These are phyloP conservation scores for Amphiduros pacificus DNA, from an alignment of 2,888 invertebrate genomes.

Conservation along the genomic window DNA sequence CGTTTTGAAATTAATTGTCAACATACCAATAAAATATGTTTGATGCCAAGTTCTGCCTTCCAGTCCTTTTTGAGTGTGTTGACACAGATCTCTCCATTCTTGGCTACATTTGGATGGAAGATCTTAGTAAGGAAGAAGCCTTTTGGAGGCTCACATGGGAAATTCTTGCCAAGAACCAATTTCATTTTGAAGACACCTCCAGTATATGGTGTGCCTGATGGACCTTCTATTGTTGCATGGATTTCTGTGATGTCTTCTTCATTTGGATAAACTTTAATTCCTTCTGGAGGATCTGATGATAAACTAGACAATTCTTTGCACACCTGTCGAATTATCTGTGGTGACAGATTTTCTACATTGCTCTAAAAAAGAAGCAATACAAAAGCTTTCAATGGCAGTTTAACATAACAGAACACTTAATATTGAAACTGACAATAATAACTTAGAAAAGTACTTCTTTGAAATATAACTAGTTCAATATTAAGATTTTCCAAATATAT, in stretches of 20 bases:
- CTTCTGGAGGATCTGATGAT: conserved; percentile 82
- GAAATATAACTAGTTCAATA: too few relatives aligned
- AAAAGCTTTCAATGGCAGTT: too few relatives aligned
- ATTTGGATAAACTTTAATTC: conserved; percentile 84
- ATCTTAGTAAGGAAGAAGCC: conserved; percentile 90
- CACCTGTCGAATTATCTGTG: conserved; percentile 85
- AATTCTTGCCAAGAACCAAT: conserved; percentile 86
- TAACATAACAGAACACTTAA: too few relatives aligned
- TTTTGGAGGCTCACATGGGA: conserved; percentile 89
- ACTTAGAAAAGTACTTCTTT: too few relatives aligned
- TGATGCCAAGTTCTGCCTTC: conserved; percentile 93
- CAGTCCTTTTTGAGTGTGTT: conserved; percentile 95
- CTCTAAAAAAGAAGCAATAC: conserved; percentile 27
- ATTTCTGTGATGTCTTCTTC: conserved; percentile 94
- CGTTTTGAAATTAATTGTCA: too few relatives aligned
- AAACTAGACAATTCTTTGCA: conserved; percentile 86
- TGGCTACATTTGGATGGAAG: conserved; percentile 94
- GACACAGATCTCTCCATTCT: conserved; percentile 92
- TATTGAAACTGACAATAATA: too few relatives aligned
- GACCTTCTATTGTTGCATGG: conserved; percentile 88
- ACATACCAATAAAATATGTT: conserved; percentile 84
- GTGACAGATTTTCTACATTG: conserved; percentile 85
- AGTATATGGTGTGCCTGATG: conserved; percentile 88
- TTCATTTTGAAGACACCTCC: conserved; percentile 88
- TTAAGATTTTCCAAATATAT: too few relatives aligned